These are phyloP conservation scores for Eupeodes corollae DNA, from an alignment of 1,140 invertebrate genomes.

Conservation along the genomic window DNA sequence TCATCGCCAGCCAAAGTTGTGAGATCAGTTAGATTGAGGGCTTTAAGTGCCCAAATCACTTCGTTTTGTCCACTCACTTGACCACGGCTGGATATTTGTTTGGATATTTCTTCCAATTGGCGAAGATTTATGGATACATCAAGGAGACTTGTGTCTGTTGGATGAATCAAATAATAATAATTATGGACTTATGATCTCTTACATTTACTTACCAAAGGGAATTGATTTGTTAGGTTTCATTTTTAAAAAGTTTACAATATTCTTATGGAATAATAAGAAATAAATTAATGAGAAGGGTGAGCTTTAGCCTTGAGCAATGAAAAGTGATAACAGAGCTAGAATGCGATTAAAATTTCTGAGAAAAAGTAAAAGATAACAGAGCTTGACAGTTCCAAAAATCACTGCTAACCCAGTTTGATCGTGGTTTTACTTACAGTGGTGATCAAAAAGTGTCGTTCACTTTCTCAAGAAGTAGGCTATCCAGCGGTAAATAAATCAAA, in stretches of 20 bases:
- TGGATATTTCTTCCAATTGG: conserved; percentile 21
- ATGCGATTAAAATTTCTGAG: too few species aligned
- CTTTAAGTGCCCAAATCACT: conserved; percentile 66
- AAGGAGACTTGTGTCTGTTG: conserved; percentile 17
- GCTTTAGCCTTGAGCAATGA: too few species aligned
- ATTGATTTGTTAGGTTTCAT: conserved; percentile 26
- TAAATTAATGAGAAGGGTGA: too few species aligned
- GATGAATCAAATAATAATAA: background rate
- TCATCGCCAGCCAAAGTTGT: conserved; percentile 88
- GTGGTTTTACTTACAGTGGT: too few species aligned
- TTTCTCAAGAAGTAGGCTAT: too few species aligned
- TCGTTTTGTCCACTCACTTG: conserved; percentile 31
- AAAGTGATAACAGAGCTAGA: too few species aligned
- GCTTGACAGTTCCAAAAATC: too few species aligned
- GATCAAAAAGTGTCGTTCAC: too few species aligned
- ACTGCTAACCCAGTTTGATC: too few species aligned
- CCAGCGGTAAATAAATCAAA: too few species aligned
- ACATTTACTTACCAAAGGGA: conserved; percentile 19
- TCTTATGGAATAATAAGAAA: too few species aligned
- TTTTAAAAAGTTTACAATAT: conserved; percentile 1
- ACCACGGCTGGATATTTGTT: conserved; percentile 17
- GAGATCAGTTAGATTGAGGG: conserved; percentile 78
- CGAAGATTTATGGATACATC: conserved; percentile 18
- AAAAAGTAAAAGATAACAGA: too few species aligned
- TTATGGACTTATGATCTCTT: background rate